Conservation (phyloP, 2,113 vertebrate species). For the Vidua macroura region DNA sequence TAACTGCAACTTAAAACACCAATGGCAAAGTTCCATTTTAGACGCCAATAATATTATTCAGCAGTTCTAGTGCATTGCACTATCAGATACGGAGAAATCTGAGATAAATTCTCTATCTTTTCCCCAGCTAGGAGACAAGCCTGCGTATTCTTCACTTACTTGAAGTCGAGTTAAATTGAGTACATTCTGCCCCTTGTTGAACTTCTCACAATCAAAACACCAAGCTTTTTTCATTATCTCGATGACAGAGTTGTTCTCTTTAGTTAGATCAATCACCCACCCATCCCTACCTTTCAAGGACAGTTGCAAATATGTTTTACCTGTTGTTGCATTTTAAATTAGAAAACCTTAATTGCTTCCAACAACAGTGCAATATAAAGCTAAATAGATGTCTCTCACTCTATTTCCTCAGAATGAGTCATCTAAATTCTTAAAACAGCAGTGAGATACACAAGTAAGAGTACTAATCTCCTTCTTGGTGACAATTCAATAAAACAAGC, state of each 20-base stretch:
- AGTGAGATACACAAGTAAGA: background rate
- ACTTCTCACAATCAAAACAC: background rate
- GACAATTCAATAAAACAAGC: constrained; percentile 20
- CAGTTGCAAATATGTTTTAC: background rate
- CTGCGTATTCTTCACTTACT: background rate
- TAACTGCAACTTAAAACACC: background rate
- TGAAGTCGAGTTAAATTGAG: background rate
- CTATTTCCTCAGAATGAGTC: constrained; percentile 21
- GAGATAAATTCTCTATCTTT: background rate
- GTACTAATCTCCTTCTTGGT: background rate
- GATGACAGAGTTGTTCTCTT: background rate
- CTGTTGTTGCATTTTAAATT: constrained; percentile 29
- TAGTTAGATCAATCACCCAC: background rate
- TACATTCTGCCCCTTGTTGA: background rate
- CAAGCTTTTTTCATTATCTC: background rate
- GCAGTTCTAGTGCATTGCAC: background rate
- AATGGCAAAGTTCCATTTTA: background rate
- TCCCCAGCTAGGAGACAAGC: background rate
- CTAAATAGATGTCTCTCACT: background rate
- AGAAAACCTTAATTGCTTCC: background rate
- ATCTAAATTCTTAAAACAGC: constrained; percentile 16
- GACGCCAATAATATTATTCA: background rate
- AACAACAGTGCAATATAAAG: background rate
- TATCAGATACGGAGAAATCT: background rate
- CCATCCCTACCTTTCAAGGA: background rate